Conservation (phyloP, 2,797 vertebrate species). For the Nothura maculosa region DNA sequence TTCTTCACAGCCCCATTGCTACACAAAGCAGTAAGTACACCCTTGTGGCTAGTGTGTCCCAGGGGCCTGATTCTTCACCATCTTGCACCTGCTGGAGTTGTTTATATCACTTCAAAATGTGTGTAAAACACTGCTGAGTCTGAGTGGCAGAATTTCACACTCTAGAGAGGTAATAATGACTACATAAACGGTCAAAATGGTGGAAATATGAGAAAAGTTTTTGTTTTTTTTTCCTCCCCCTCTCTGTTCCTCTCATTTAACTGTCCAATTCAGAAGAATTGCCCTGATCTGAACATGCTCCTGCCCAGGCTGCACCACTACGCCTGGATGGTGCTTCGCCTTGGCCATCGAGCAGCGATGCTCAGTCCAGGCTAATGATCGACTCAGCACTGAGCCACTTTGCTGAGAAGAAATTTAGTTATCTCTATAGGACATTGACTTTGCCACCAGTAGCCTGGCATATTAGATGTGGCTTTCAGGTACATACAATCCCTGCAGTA, state of each 20-base stretch:
- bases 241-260: background rate
- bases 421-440: background rate
- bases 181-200: constrained; percentile 26
- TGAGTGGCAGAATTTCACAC: constrained; percentile 44
- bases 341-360: no score
- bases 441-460: background rate
- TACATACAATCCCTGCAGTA: background rate
- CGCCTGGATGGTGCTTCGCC: no score
- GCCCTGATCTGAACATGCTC: background rate
- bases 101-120: constrained; percentile 36
- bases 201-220: background rate
- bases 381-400: background rate
- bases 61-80: constrained; percentile 19
- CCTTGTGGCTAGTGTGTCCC: constrained; percentile 42
- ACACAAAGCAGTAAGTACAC: constrained; percentile 35
- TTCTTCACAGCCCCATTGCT: constrained; percentile 31
- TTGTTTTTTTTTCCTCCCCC: no score
- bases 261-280: background rate
- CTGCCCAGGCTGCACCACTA: rapidly evolving
- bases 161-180: constrained; percentile 21
- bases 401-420: background rate
- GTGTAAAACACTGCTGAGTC: constrained; percentile 28
- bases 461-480: background rate
- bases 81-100: background rate
- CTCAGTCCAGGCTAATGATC: background rate